Conservation (phyloP, 2,888 invertebrate species). For the Falcaria lacertinaria region DNA sequence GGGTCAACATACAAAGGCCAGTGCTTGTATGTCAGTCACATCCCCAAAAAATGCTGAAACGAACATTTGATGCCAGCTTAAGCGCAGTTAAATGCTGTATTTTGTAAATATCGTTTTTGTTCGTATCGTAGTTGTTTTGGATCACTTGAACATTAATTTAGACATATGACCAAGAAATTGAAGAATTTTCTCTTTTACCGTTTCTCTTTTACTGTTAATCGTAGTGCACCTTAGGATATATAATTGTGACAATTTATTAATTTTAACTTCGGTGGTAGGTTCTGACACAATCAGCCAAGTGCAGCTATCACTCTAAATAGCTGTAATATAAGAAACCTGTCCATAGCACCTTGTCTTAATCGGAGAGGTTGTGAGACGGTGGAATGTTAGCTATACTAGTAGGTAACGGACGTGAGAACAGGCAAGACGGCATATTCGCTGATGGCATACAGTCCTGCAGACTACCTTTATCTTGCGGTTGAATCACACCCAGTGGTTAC, state of each 20-base stretch:
- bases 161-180: too few relatives aligned
- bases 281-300: slow-evolving; percentile 31
- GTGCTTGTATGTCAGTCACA: not conserved
- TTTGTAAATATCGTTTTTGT: too few relatives aligned
- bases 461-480: slow-evolving; percentile 35
- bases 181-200: too few relatives aligned
- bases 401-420: slow-evolving; percentile 27
- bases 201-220: too few relatives aligned
- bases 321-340: slow-evolving; percentile 9
- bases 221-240: too few relatives aligned
- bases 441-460: slow-evolving; percentile 26
- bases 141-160: too few relatives aligned
- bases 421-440: slow-evolving; percentile 40
- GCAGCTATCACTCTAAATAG: slow-evolving; percentile 29
- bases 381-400: slow-evolving; percentile 27
- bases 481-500: slow-evolving; percentile 35
- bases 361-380: slow-evolving; percentile 15
- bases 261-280: slow-evolving; percentile 1
- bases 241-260: not conserved
- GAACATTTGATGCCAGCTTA: not conserved
- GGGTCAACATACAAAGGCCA: not conserved
- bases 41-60: not conserved
- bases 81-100: too few relatives aligned
- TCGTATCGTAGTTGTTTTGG: too few relatives aligned
- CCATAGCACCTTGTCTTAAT: slow-evolving; percentile 10